Evolutionary conservation across 37 sponge, comb jelly and placozoan species (phyloP).

Genomic region (Hexactinellida sp.): DNA sequence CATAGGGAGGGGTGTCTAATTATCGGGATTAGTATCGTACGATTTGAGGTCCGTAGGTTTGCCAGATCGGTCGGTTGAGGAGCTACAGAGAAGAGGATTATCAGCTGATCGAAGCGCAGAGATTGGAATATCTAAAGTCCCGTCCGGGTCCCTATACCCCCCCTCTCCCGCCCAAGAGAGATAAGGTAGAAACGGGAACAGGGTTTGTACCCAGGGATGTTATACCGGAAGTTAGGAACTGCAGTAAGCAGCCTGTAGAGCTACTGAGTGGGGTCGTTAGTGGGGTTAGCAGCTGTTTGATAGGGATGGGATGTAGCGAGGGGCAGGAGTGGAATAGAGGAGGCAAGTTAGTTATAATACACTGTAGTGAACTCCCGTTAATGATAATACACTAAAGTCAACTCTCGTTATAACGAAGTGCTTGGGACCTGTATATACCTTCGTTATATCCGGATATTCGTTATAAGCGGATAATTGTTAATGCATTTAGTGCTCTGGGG

Average conservation of each 20-base stretch:
- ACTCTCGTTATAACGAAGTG: too few species aligned
- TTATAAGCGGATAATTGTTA: too few species aligned
- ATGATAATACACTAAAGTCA: background rate
- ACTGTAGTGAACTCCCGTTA: background rate
- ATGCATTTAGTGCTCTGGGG: too few species aligned
- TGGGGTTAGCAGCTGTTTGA: background rate
- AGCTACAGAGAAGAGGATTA: slow-evolving; percentile 33
- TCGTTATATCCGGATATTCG: too few species aligned
- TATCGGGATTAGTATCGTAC: too few species aligned
- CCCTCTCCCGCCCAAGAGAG: background rate
- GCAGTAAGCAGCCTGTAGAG: background rate
- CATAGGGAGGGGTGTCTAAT: too few species aligned
- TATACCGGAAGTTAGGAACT: background rate
- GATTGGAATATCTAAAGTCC: slow-evolving; percentile 32
- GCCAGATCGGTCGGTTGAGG: slow-evolving; percentile 48
- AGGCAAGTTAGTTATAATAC: background rate
- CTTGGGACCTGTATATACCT: too few species aligned
- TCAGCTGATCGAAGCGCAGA: slow-evolving; percentile 19
- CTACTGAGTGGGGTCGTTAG: background rate
- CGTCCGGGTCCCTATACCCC: background rate
- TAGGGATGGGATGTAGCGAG: background rate
- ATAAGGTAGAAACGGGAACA: background rate
- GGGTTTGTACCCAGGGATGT: background rate
- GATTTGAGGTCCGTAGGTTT: too few species aligned
- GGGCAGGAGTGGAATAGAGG: slow-evolving; percentile 17